Base-by-base conservation (phyloP, 2,797 vertebrate genomes). In the Pachyuromys duprasi region DNA sequence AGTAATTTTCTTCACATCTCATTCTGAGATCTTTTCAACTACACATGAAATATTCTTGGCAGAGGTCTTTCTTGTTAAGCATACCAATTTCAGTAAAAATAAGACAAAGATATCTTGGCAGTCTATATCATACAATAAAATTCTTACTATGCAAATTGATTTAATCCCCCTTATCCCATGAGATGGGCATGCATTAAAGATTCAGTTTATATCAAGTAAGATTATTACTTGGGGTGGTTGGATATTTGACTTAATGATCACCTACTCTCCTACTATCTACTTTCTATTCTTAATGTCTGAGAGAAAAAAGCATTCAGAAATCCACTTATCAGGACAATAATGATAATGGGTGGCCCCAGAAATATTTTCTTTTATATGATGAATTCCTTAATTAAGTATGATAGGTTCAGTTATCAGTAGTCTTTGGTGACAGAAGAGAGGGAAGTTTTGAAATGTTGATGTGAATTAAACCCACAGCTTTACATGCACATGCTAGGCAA, bases 1-100 rank as follows among this genome's bases (percentile, higher is more conserved):
- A 65, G 74, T 57, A 74, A 80, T 17, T 86, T 92, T 18, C n/a
- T 95, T 74, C 36, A 90, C 65, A 86, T 93, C 57, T 67, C 24
- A 95, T 33, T 63, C 76, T 91, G 11, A 57, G 55, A 45, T 79
- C 15, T 53, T 95, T 82, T 55, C 31, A 45, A 39, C 7, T 84
- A 11, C 28, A 70, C 17, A 78, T 7, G 55, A 88, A 79, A 84
- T 92, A 92, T 60, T 89, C 65, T 84, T 86, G 79, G 70, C 55
- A 91, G 60, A 18, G 28, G 31, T 65, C 72, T 33, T 74, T 92
- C 78, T 80, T 84, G 28, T 6, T 67, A 20, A 79, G 33, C 36
- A 67, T 49, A 57, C 80, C 45, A 67, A n/a, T 84, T 84, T 88
- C 45, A 67, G 72, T 72, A 57, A 67, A 81, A 89, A 39, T n/a